Conservation (phyloP, 64 coral and sea anemone genomes). For the Hydrozoanthus tunicans region DNA sequence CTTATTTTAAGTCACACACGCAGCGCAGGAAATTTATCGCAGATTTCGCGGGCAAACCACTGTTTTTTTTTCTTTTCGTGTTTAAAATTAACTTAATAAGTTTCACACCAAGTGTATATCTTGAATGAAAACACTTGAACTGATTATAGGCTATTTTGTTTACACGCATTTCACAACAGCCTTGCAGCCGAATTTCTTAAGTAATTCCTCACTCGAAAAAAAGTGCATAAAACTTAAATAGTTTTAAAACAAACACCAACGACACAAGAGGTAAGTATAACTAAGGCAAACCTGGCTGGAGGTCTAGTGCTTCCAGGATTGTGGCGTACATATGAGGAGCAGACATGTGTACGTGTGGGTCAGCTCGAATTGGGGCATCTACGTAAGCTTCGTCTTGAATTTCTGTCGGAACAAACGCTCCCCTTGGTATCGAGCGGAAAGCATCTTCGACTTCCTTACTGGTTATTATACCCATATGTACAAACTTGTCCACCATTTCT, state of each 20-base stretch:
- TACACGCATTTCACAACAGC: no score
- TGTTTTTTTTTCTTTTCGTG: no score
- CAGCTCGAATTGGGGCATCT: slow-evolving; percentile 81
- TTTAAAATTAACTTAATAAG: no score
- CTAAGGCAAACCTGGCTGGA: slow-evolving; percentile 77
- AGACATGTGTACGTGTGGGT: slow-evolving; percentile 92
- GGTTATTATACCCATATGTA: slow-evolving; percentile 79
- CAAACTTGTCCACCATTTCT: slow-evolving; percentile 98
- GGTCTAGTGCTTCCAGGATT: slow-evolving; percentile 88
- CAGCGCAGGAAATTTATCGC: no score
- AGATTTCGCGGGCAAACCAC: no score
- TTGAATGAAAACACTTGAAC: no score
- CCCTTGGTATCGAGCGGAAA: slow-evolving; percentile 84
- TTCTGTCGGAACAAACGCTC: slow-evolving; percentile 87
- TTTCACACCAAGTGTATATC: no score
- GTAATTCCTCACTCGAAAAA: no score
- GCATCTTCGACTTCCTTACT: slow-evolving; percentile 92
- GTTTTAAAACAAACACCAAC: neutral
- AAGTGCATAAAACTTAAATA: neutral
- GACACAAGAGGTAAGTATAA: neutral
- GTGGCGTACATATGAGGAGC: slow-evolving; percentile 99
- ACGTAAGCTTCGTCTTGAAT: slow-evolving; percentile 86
- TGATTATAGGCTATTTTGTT: no score
- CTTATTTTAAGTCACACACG: no score
- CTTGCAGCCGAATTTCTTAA: no score